Evolutionary conservation across 1,140 invertebrate species (phyloP).

Genomic region (Sycophila sp.): DNA sequence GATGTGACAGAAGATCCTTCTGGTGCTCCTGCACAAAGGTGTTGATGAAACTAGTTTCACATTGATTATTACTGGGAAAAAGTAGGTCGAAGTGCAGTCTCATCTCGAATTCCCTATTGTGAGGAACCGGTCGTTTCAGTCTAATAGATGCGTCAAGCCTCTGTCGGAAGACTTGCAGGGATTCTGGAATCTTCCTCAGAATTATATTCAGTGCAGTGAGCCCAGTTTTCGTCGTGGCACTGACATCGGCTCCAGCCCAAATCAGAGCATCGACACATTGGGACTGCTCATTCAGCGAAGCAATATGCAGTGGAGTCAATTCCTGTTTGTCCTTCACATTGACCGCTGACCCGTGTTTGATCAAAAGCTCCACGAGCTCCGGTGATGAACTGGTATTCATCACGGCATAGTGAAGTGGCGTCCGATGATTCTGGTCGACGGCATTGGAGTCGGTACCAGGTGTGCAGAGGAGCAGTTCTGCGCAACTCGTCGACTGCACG

Average conservation of each 20-base stretch:
- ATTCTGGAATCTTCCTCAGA: constrained; percentile 70
- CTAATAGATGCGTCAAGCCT: constrained; percentile 70
- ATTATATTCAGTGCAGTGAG: constrained; percentile 73
- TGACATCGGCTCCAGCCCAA: constrained; percentile 74
- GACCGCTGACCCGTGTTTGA: constrained; percentile 67
- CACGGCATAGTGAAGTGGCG: constrained; percentile 72
- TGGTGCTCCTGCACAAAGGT: constrained; percentile 71
- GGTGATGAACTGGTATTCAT: constrained; percentile 65
- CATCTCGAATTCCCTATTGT: constrained; percentile 71
- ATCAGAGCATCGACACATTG: constrained; percentile 72
- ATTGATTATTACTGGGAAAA: constrained; percentile 69
- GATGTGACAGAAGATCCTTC: constrained; percentile 72
- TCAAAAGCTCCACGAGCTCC: constrained; percentile 68
- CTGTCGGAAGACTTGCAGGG: constrained; percentile 67
- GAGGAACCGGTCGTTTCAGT: constrained; percentile 65
- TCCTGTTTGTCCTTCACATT: constrained; percentile 74
- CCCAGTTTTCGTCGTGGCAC: constrained; percentile 70
- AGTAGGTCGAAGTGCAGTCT: constrained; percentile 70
- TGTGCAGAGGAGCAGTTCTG: constrained; percentile 67
- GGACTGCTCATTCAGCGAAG: constrained; percentile 72
- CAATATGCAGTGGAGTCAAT: constrained; percentile 76
- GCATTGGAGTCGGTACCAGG: constrained; percentile 69
- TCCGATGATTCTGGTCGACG: constrained; percentile 68
- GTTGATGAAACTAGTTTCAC: constrained; percentile 72
- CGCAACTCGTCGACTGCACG: constrained; percentile 67